These are phyloP conservation scores for Lipophrys pholis DNA, from an alignment of 2,113 vertebrate genomes.

Conservation along the genomic window DNA sequence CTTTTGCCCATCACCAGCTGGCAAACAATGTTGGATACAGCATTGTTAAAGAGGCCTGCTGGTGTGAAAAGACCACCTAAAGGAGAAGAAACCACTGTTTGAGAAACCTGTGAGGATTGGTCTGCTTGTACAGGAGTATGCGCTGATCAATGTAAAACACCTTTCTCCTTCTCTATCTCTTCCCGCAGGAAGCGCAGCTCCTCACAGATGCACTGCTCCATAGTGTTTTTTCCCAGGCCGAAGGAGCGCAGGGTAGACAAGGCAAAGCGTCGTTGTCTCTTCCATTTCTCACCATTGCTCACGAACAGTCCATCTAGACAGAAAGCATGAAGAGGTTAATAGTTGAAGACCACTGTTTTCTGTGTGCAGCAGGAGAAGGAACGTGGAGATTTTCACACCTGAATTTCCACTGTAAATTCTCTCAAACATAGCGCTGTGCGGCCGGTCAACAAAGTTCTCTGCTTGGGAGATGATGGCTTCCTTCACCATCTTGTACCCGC, in stretches of 20 bases:
- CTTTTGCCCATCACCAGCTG: slow-evolving; percentile 86
- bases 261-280: slow-evolving; percentile 82
- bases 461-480: slow-evolving; percentile 83
- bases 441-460: slow-evolving; percentile 81
- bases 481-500: slow-evolving; percentile 79
- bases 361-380: neutral
- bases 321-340: neutral
- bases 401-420: slow-evolving; percentile 51
- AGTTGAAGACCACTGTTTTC: neutral
- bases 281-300: slow-evolving; percentile 82
- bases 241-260: slow-evolving; percentile 84
- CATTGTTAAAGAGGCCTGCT: slow-evolving; percentile 83
- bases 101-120: neutral
- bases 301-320: slow-evolving; percentile 68
- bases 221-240: slow-evolving; percentile 81
- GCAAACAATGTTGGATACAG: slow-evolving; percentile 88
- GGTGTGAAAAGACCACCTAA: slow-evolving; percentile 84
- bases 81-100: neutral
- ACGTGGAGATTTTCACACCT: slow-evolving; percentile 16
- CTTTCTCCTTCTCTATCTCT: slow-evolving; percentile 79
- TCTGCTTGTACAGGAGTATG: neutral
- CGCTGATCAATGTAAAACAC: slow-evolving; percentile 47
- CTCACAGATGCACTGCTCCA: slow-evolving; percentile 85
- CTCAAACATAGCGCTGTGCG: accelerated
- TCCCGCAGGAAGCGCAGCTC: slow-evolving; percentile 79